Evolutionary conservation across 2,888 invertebrate genomes (phyloP), one percentile per base, ranked within the genome.

Genomic region (Cryptops parisi): DNA sequence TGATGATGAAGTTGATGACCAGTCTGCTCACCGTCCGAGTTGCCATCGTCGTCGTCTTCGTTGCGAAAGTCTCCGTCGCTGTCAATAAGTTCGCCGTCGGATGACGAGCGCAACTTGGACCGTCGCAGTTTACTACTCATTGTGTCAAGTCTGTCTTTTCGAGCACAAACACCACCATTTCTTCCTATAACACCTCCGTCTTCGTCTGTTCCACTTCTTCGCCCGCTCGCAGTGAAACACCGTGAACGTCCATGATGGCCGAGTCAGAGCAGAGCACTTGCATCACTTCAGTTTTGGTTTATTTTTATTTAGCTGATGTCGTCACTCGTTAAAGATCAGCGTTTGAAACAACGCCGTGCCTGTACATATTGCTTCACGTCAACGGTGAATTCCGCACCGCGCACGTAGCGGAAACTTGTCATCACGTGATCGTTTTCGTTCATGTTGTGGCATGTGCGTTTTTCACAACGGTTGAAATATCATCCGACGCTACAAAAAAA

Each of bases 51-150:
- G n/a, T n/a, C n/a, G 26, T 19, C 49, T 15, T 38, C 40, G 17
- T 51, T 51, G 44, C 43, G 44, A 26, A 44, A 41, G 44, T 44
- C 51, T 12, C 44, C 44, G 25, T 51, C 51, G 3, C 22, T 15
- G 23, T 53, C 53, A 23, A 47, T 47, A 1, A 53, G 19, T 22
- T 53, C 47, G 39, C 53, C 53, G 47, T 53, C 53, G 47, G 53
- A 53, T n/a, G 53, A 25, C 47, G 53, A 53, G 6, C 53, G 53
- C 9, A 12, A 1, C 23, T 49, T 49, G 1, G 49, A 12, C 19
- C 23, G 12, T 39, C 27, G 15, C 6, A 22, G n/a, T 22, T 17
- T 19, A 17, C 40, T 40, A 12, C 22, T 21, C 49, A 39, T 49
- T 39, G 3, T 40, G 38, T 19, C 9, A 6, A 19, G 43, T 17